Evolutionary conservation across 1,140 invertebrate species (phyloP).

Genomic region (Drosophila kurseongensis): DNA sequence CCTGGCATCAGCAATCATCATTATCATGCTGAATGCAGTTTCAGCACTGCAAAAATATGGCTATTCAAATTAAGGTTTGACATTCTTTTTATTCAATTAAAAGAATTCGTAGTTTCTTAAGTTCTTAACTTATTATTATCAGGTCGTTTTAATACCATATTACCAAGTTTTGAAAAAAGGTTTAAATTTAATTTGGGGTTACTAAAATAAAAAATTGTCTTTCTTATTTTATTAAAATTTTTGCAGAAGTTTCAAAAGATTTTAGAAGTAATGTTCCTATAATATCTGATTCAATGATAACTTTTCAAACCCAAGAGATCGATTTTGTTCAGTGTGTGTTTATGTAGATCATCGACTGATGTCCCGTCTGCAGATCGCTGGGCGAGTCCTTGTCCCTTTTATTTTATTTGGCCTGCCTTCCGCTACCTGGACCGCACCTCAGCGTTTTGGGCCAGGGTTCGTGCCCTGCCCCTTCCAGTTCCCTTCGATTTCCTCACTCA

Average conservation of each 20-base stretch:
- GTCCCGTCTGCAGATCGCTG: constrained; percentile 63
- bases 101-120: no score
- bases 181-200: no score
- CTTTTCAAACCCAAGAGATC: neutral
- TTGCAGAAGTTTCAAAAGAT: no score
- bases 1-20: constrained; percentile 49
- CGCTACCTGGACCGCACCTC: constrained; percentile 51
- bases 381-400: constrained; percentile 52
- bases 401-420: constrained; percentile 12
- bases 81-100: no score
- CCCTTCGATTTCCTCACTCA: constrained; percentile 27
- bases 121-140: no score
- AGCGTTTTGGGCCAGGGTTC: constrained; percentile 36
- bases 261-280: no score
- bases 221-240: no score
- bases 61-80: no score
- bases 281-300: no score
- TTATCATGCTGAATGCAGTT: constrained; percentile 43
- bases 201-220: no score
- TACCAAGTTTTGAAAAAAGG: no score
- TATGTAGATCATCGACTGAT: constrained; percentile 73
- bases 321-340: constrained; percentile 25
- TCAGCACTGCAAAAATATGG: constrained; percentile 11
- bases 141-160: no score
- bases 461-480: constrained; percentile 37